phyloP scores from a whole-genome alignment of 2,113 vertebrate genomes.

The Rhinolophus sinicus region DNA sequence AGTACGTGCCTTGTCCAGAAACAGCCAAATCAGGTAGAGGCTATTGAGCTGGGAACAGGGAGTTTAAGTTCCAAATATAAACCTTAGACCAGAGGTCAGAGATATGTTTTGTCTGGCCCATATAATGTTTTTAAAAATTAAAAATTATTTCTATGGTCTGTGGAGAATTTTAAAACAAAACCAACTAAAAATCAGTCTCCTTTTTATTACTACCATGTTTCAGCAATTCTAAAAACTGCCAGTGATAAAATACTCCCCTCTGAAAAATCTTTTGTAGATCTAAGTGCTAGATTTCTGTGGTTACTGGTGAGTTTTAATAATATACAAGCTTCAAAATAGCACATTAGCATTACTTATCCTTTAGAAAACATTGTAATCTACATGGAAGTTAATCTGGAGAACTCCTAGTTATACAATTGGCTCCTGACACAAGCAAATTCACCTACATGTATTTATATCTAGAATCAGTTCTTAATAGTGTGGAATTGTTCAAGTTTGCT shows the following conservation, averaged over 20 bases:
- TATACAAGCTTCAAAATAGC: not conserved
- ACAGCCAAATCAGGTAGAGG: not conserved
- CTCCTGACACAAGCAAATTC: not conserved
- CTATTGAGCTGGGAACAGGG: not conserved
- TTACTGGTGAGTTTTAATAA: not conserved
- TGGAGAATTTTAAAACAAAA: not conserved
- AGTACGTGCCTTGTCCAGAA: not conserved
- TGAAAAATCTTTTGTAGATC: not conserved
- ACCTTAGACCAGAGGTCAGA: not conserved
- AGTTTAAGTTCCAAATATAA: not conserved
- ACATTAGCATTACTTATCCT: not conserved
- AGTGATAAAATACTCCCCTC: not conserved
- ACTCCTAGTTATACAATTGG: not conserved
- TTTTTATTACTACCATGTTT: not conserved
- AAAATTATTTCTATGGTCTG: not conserved
- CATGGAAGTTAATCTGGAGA: not conserved
- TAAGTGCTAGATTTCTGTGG: not conserved
- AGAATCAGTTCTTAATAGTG: not conserved
- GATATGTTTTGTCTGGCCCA: not conserved
- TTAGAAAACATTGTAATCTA: not conserved
- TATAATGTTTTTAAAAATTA: not conserved
- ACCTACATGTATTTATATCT: not conserved
- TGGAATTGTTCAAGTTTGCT: conserved; percentile 2
- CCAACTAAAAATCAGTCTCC: not conserved
- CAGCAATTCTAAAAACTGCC: not conserved